Evolutionary conservation across 2,113 vertebrate species (phyloP), one percentile per base, ranked within the genome.

Genomic region (Andinoacara biseriatus): DNA sequence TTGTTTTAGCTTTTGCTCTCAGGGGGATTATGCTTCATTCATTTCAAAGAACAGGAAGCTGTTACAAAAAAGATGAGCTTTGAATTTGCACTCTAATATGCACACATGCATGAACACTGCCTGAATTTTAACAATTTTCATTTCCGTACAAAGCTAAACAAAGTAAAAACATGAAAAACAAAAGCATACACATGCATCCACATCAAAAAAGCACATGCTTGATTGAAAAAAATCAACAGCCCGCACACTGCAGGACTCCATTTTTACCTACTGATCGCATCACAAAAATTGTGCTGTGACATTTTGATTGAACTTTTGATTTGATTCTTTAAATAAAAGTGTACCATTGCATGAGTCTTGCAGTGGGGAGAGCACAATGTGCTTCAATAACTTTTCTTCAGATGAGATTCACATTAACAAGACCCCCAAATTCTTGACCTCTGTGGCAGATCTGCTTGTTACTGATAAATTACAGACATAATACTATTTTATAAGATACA

Each of bases 11-110:
- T 79, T 82, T 83, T 77, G 63, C 86, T 82, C 79, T 89, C 85
- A 78, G 65, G 81, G 76, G 84, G 93, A 88, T 91, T 90, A 90
- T 43, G 91, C 82, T 86, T 90, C 84, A 80, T 87, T 92, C 89
- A 80, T 87, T 92, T 91, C 89, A 94, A 92, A 92, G 88, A 91
- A 59, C 88, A 88, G 92, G 91, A 91, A 93, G 81, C 75, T 13
- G 77, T 6, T 24, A 83, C 85, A 87, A 52, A 90, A 89, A 88
- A 87, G 77, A 89, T 81, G 49, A 86, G 81, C 87, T 81, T 24
- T 82, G 29, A 80, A 69, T 80, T 26, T 26, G 10, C 69, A 76
- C 49, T 67, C 54, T 63, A 54, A 0, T 46, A 58, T 60, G 46
- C 61, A 72, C 69, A 31, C 17, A 43, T 10, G 20, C 60, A 62